phyloP scores from a whole-genome alignment of 2,888 invertebrate species.

The Kuschelorhynchus macadamiae region DNA sequence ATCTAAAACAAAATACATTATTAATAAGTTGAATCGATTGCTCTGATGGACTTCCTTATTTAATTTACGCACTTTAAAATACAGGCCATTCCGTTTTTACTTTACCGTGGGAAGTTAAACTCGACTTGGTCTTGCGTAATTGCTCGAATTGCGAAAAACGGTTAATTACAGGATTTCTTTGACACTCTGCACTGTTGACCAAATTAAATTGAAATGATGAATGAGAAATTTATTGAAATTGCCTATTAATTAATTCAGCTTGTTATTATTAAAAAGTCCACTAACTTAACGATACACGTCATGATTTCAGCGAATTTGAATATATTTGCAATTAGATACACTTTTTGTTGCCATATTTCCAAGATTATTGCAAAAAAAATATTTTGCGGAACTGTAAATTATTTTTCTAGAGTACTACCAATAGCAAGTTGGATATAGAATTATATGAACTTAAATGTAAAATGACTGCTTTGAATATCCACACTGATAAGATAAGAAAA shows the following conservation, averaged over 20 bases:
- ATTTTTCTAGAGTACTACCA: too few species aligned
- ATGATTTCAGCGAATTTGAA: not conserved
- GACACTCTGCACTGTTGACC: conserved; percentile 16
- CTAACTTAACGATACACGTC: too few species aligned
- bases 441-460: too few species aligned
- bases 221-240: conserved; percentile 37
- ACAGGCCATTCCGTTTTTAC: conserved; percentile 23
- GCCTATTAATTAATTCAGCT: not conserved
- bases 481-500: too few species aligned
- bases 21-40: not conserved
- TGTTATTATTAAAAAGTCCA: conserved; percentile 1
- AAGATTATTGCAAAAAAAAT: too few species aligned
- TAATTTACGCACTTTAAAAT: conserved; percentile 30
- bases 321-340: not conserved
- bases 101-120: conserved; percentile 40
- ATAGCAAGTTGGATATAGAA: too few species aligned
- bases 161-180: conserved; percentile 35
- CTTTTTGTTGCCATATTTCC: too few species aligned
- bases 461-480: too few species aligned
- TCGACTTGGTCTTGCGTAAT: conserved; percentile 30
- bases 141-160: conserved; percentile 14
- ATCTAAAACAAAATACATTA: conserved; percentile 9
- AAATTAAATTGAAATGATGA: conserved; percentile 18
- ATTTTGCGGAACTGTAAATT: too few species aligned
- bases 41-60: conserved; percentile 27